These are phyloP conservation scores for Cyclura pinguis DNA, from an alignment of 2,797 vertebrate species.

Conservation along the genomic window DNA sequence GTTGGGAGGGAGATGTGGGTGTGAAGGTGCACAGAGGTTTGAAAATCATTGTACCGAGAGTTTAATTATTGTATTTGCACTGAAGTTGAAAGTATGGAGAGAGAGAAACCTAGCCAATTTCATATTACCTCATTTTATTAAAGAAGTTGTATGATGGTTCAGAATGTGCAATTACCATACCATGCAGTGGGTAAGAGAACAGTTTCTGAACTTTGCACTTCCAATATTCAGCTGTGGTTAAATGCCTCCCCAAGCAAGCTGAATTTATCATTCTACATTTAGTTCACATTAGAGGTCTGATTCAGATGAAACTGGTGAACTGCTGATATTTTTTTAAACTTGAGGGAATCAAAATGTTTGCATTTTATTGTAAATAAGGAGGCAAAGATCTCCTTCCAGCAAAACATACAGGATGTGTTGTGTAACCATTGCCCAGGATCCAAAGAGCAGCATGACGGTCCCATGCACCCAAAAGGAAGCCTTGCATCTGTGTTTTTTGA, in stretches of 20 bases:
- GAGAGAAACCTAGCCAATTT: slow-evolving; percentile 67
- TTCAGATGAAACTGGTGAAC: slow-evolving; percentile 23
- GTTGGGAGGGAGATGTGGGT: slow-evolving; percentile 37
- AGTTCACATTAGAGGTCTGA: background rate
- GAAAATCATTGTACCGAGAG: slow-evolving; percentile 75
- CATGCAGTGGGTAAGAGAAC: slow-evolving; percentile 51
- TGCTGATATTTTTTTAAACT: background rate
- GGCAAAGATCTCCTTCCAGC: background rate
- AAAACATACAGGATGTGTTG: fast-evolving
- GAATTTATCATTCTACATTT: slow-evolving; percentile 18
- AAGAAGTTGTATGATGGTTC: slow-evolving; percentile 71
- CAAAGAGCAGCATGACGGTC: background rate
- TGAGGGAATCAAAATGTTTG: background rate
- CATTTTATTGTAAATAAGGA: background rate
- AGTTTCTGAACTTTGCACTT: slow-evolving; percentile 38
- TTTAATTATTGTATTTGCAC: slow-evolving; percentile 78
- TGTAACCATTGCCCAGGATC: background rate
- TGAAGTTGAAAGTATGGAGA: slow-evolving; percentile 73
- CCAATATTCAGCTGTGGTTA: slow-evolving; percentile 23
- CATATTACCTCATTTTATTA: slow-evolving; percentile 70
- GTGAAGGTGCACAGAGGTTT: slow-evolving; percentile 59
- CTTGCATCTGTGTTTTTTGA: background rate
- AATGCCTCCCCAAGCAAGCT: slow-evolving; percentile 20
- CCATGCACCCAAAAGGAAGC: background rate
- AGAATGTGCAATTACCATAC: slow-evolving; percentile 67